These are phyloP conservation scores for Styela clava DNA, from an alignment of 23 tunicate genomes.

Conservation along the genomic window DNA sequence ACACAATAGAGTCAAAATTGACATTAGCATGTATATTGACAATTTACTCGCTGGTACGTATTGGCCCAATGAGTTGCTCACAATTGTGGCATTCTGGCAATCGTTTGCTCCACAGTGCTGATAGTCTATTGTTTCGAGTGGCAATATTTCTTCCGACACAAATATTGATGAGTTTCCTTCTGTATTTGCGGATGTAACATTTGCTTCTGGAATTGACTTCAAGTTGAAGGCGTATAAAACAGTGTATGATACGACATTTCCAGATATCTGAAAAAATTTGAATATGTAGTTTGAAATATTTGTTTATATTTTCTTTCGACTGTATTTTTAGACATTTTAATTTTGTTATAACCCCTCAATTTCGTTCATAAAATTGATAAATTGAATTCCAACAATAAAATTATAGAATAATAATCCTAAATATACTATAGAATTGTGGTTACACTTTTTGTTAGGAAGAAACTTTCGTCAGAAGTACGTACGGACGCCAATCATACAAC, in stretches of 20 bases:
- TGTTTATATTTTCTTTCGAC: too few relatives aligned
- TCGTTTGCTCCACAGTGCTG: constrained; percentile 11
- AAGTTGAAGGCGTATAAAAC: neutral
- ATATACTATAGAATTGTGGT: too few relatives aligned
- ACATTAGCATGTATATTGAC: neutral
- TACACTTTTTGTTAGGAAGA: too few relatives aligned
- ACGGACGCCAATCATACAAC: too few relatives aligned
- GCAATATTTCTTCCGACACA: neutral
- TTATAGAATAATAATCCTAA: too few relatives aligned
- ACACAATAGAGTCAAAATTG: neutral
- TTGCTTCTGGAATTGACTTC: neutral
- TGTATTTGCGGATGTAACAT: neutral
- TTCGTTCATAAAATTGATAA: too few relatives aligned
- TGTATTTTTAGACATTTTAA: too few relatives aligned
- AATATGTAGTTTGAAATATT: too few relatives aligned
- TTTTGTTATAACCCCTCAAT: too few relatives aligned
- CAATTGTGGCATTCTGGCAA: neutral
- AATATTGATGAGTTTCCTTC: neutral
- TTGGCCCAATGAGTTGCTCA: neutral
- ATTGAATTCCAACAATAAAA: too few relatives aligned
- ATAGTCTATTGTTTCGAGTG: neutral
- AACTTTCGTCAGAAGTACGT: too few relatives aligned
- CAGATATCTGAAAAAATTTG: constrained; percentile 6
- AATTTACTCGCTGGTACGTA: constrained; percentile 1
- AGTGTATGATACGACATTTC: neutral